These are phyloP conservation scores for Lepidocolaptes lacrymiger DNA, from an alignment of 2,797 vertebrate genomes.

Conservation along the genomic window DNA sequence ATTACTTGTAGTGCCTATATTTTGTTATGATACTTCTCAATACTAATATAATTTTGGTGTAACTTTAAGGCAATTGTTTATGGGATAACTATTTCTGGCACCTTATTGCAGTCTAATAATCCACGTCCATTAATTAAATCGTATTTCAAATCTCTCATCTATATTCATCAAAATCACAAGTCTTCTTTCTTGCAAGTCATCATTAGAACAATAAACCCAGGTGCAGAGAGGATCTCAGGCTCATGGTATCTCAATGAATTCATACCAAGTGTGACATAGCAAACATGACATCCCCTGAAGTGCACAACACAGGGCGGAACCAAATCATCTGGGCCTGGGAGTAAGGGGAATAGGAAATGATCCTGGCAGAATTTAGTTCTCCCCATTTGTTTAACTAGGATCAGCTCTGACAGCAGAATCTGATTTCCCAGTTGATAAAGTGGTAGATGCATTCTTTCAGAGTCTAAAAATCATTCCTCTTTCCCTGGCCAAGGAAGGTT, in stretches of 20 bases:
- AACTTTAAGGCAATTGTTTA: background rate
- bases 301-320: background rate
- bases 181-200: background rate
- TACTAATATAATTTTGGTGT: background rate
- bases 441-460: background rate
- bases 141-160: background rate
- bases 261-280: accelerated
- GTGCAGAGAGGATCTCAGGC: background rate
- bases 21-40: background rate
- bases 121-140: background rate
- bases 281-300: background rate
- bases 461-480: background rate
- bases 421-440: background rate
- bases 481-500: background rate
- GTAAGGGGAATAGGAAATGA: background rate
- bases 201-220: background rate
- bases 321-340: background rate
- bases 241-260: background rate
- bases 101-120: background rate
- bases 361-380: background rate
- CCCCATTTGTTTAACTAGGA: background rate
- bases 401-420: background rate
- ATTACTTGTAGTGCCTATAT: background rate
- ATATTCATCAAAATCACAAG: background rate
- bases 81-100: background rate